A percentile compares a stretch with the other conserved stretches of the same genome.
phyloP scores from a whole-genome alignment of 2,797 vertebrate species.

The Crocodylus rhombifer region DNA sequence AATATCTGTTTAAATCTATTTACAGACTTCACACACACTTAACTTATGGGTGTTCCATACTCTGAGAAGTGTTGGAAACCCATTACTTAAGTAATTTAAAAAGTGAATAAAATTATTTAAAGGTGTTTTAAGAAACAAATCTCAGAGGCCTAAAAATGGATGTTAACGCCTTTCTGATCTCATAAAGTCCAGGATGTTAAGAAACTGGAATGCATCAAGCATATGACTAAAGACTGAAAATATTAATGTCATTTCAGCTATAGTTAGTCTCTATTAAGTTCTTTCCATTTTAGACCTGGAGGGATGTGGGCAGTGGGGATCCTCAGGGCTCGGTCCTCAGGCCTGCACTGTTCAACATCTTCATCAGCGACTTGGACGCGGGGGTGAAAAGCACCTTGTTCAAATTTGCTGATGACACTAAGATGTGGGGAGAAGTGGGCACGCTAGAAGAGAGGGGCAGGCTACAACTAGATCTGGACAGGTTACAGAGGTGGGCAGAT shows the following conservation, averaged over 20 bases:
- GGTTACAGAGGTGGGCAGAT: too few species aligned
- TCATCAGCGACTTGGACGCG: too few species aligned
- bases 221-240: background rate
- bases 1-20: background rate
- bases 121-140: background rate
- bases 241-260: background rate
- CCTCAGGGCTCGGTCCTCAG: too few species aligned
- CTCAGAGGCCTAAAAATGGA: background rate
- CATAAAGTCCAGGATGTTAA: slow-evolving; percentile 34
- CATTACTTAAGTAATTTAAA: background rate
- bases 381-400: too few species aligned
- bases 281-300: background rate
- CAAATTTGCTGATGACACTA: too few species aligned
- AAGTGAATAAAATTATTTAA: background rate
- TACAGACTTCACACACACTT: background rate
- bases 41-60: background rate
- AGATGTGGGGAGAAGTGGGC: too few species aligned
- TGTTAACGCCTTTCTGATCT: background rate
- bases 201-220: background rate
- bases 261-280: slow-evolving; percentile 58
- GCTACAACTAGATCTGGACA: too few species aligned
- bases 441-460: too few species aligned
- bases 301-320: too few species aligned
- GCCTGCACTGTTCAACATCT: too few species aligned
- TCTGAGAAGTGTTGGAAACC: background rate